Base-by-base conservation (phyloP, 2,797 vertebrate species). In the Garrulus glandarius region DNA sequence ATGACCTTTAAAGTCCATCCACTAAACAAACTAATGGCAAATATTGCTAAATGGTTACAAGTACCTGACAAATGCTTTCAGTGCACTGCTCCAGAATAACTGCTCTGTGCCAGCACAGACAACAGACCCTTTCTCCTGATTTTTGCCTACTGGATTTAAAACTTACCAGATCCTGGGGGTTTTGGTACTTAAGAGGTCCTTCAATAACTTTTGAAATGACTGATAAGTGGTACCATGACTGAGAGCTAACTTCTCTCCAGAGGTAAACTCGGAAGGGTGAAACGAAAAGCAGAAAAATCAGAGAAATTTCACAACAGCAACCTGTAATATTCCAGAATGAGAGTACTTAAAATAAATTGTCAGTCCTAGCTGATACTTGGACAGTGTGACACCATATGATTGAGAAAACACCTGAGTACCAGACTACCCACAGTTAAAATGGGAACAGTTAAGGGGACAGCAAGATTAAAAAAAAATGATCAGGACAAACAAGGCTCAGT, bases 361-460 rank as follows among this genome's bases (percentile, higher is more conserved):
- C 34, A 23, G 3, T 43, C 15, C 41, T 49, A 61, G 13, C 4
- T 26, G 23, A 32, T 6, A 16, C 21, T 60, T 26, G 16, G 44
- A 27, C 0, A 4, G 3, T 16, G 4, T 9, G 13, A 68, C 26
- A 26, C 6, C 15, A 6, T 13, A 20, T 1, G 7, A 18, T 27
- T 49, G 30, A 47, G 15, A 23, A 61, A 39, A 61, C 18, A n/a
- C 4, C 26, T 44, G 41, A 56, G 30, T 8, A 37, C 12, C 24
- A 47, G 15, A 39, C 39, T 83, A 75, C 12, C 5, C 11, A 24
- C 15, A 69, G 6, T 34, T 83, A 69, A 64, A 79, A 49, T 29
- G 0, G 3, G 46, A 46, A n/a, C 15, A 57, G 22, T 14, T 21
- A 86, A 74, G 20, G 20, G 5, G 5, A 47, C 6, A 53, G 10